Evolutionary conservation across 2,888 invertebrate species (phyloP), one percentile per base, ranked within the genome.

Genomic region (Drosophila eohydei): DNA sequence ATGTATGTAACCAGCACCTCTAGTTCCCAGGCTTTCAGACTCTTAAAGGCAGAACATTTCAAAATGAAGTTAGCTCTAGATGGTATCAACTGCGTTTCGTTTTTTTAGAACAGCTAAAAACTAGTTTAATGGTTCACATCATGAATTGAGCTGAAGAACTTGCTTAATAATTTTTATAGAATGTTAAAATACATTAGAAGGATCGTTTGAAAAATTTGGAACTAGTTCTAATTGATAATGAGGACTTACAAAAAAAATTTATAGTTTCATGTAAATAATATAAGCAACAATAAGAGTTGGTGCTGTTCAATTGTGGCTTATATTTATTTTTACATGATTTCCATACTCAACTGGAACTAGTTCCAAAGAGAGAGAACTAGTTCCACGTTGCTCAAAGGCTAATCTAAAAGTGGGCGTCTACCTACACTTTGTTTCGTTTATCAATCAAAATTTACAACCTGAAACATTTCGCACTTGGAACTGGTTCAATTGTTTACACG

Each of bases 401-500:
- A 6, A 16, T 32, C 32, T 16, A n/a, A n/a, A 30, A 5, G 30
- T 48, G 30, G n/a, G 48, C 30, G 48, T 48, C 28, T 30, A n/a
- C 9, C n/a, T 11, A n/a, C 30, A 32, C 48, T 32, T 16, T 11
- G n/a, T 48, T 28, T 16, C 30, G n/a, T 11, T n/a, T 28, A 14
- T n/a, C 46, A 28, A 46, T 46, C 28, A n/a, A n/a, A 48, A 30
- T 48, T n/a, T 16, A 2, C n/a, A 30, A 4, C 43, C 16, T 32
- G 11, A 11, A 16, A 50, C 7, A 11, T 32, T 32, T 32, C 48
- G 11, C 48, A 34, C 32, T 9, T 51, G 21, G 55, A 70, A 61
- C 62, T 51, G 44, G 51, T 69, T 62, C 62, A 61, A 69, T 61
- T 56, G 43, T 34, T 48, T 32, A 34, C 16, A 58, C 34, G n/a